Evolutionary conservation across 2,797 vertebrate species (phyloP).

Genomic region (Peromyscus attwateri): DNA sequence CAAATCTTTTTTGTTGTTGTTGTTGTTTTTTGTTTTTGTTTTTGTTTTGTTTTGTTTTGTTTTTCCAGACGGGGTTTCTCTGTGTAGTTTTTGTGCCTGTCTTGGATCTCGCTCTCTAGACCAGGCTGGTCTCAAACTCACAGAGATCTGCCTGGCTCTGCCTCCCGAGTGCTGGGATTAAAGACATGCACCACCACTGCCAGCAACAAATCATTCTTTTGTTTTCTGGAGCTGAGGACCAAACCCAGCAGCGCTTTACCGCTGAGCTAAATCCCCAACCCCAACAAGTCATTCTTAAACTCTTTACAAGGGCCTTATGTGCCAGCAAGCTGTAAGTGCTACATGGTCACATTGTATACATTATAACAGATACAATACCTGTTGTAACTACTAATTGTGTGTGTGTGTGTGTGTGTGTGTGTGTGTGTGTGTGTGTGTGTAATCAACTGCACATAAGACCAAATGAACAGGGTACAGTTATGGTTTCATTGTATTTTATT

Average conservation of each 20-base stretch:
- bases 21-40: too few relatives aligned
- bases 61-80: too few relatives aligned
- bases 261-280: too few relatives aligned
- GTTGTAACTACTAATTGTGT: not conserved
- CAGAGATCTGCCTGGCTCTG: too few relatives aligned
- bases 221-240: too few relatives aligned
- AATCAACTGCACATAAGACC: not conserved
- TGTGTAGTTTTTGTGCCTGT: too few relatives aligned
- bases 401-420: not conserved
- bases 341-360: not conserved
- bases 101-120: too few relatives aligned
- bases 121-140: too few relatives aligned
- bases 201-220: not conserved
- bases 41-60: too few relatives aligned
- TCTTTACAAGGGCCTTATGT: not conserved
- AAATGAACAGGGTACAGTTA: not conserved
- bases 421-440: not conserved
- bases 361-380: not conserved
- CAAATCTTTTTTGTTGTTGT: not conserved
- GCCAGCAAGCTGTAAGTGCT: not conserved
- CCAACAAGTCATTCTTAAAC: not conserved
- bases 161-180: too few relatives aligned
- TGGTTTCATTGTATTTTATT: not conserved
- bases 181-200: too few relatives aligned
- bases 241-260: too few relatives aligned